Evolutionary conservation across 2,113 vertebrate genomes (phyloP).

Genomic region (Syrrhaptes paradoxus): DNA sequence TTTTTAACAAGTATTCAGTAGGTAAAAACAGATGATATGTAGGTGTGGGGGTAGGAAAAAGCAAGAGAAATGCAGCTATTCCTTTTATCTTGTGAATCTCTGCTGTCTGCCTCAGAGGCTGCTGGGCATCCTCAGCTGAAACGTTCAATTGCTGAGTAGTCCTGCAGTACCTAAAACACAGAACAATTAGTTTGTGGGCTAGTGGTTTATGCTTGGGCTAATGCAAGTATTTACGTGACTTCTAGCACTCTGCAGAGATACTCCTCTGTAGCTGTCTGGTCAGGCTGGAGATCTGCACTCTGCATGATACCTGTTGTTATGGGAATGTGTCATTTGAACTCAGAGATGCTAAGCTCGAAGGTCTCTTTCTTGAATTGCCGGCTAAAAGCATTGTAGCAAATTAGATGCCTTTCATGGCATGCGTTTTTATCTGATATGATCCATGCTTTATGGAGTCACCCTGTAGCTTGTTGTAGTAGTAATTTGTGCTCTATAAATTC

Average conservation of each 20-base stretch:
- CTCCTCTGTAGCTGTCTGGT: not conserved
- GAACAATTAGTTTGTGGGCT: not conserved
- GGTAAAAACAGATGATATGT: constrained; percentile 8
- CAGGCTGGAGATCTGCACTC: not conserved
- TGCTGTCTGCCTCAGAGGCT: not conserved
- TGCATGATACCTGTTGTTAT: not conserved
- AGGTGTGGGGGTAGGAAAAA: not conserved
- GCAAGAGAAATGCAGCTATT: not conserved
- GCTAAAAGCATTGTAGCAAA: constrained; percentile 4
- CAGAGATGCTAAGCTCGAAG: not conserved
- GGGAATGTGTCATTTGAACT: not conserved
- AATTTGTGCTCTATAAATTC: constrained; percentile 64
- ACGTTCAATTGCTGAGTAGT: not conserved
- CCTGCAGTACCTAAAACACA: not conserved
- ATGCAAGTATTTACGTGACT: not conserved
- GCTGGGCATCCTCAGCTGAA: not conserved
- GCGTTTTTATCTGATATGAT: constrained; percentile 13
- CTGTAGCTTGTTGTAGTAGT: constrained; percentile 48
- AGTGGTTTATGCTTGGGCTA: not conserved
- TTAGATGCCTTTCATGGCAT: not conserved
- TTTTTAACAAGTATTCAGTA: not conserved
- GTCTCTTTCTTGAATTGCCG: not conserved
- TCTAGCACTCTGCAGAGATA: not conserved
- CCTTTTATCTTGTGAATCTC: not conserved
- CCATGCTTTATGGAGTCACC: constrained; percentile 33